A percentile compares a stretch with the other conserved stretches of the same genome.
Evolutionary conservation across 2,113 vertebrate genomes (phyloP).

Genomic region (Azemiops feae): DNA sequence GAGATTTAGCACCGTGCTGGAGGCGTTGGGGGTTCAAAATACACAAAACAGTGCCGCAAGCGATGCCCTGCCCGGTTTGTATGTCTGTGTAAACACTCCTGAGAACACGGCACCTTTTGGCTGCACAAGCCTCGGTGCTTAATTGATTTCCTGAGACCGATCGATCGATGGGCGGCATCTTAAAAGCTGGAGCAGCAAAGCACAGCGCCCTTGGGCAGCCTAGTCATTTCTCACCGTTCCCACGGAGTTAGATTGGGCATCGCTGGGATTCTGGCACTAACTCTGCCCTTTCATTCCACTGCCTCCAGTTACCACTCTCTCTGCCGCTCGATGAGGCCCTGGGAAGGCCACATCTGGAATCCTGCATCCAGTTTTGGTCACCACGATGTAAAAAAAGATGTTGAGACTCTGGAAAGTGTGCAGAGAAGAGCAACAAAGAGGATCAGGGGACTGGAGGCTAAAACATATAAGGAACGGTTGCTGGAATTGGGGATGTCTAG

Average conservation of each 20-base stretch:
- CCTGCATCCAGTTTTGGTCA: too few relatives aligned
- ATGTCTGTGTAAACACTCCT: background rate
- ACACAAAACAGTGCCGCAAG: background rate
- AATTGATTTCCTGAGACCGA: background rate
- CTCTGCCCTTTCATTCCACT: background rate
- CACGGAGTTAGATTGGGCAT: background rate
- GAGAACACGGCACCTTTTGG: background rate
- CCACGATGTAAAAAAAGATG: too few relatives aligned
- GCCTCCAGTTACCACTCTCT: background rate
- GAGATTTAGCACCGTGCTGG: background rate
- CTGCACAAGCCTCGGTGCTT: background rate
- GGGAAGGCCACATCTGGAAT: too few relatives aligned
- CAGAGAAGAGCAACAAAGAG: too few relatives aligned
- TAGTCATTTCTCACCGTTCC: background rate
- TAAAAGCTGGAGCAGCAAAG: background rate
- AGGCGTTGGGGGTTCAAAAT: background rate
- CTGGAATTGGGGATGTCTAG: too few relatives aligned
- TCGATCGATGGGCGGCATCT: too few relatives aligned
- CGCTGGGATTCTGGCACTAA: background rate
- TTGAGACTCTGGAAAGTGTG: too few relatives aligned
- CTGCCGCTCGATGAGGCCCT: too few relatives aligned
- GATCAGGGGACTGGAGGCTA: too few relatives aligned
- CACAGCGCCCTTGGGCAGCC: fast-evolving
- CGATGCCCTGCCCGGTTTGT: background rate
- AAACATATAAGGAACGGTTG: too few relatives aligned